These are phyloP conservation scores for Hirtodrosophila duncani DNA, from an alignment of 2,888 invertebrate genomes.

Conservation along the genomic window DNA sequence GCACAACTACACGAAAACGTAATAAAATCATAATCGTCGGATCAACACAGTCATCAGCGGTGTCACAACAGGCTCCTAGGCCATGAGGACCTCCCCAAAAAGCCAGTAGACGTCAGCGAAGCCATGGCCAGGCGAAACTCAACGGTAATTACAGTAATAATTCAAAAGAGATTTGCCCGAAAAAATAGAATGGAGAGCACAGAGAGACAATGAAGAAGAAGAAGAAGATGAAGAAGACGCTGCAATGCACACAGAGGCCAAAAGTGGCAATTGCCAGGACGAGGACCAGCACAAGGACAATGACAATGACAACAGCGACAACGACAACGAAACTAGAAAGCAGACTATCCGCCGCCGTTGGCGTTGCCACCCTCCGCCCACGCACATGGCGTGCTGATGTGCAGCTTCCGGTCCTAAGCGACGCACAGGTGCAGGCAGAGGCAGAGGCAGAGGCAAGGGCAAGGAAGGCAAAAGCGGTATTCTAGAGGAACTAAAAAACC, in stretches of 20 bases:
- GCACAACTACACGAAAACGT: conserved; percentile 70
- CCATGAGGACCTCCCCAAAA: conserved; percentile 19
- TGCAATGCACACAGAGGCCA: conserved; percentile 46
- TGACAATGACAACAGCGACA: conserved; percentile 1
- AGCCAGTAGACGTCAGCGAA: conserved; percentile 17
- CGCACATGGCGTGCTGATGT: conserved; percentile 56
- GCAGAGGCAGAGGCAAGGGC: background rate
- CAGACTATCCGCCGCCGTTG: conserved; percentile 7
- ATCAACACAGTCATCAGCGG: conserved; percentile 77
- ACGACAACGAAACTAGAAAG: conserved; percentile 31
- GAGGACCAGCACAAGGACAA: conserved; percentile 28
- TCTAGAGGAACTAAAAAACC: conserved; percentile 12
- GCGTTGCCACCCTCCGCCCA: conserved; percentile 8
- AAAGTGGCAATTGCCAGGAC: conserved; percentile 61
- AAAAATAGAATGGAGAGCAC: conserved; percentile 11
- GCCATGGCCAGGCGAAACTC: conserved; percentile 52
- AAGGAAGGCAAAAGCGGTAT: conserved; percentile 2
- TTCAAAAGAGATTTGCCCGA: conserved; percentile 75
- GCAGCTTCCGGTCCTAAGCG: conserved; percentile 66
- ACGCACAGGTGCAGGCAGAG: conserved; percentile 66
- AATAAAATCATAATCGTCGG: conserved; percentile 77
- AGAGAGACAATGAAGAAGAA: conserved; percentile 20
- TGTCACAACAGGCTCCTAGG: conserved; percentile 57
- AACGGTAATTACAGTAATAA: conserved; percentile 77
- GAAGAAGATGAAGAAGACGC: conserved; percentile 59